Conservation (phyloP, 2,797 vertebrate species). For the Protosalanx chinensis region DNA sequence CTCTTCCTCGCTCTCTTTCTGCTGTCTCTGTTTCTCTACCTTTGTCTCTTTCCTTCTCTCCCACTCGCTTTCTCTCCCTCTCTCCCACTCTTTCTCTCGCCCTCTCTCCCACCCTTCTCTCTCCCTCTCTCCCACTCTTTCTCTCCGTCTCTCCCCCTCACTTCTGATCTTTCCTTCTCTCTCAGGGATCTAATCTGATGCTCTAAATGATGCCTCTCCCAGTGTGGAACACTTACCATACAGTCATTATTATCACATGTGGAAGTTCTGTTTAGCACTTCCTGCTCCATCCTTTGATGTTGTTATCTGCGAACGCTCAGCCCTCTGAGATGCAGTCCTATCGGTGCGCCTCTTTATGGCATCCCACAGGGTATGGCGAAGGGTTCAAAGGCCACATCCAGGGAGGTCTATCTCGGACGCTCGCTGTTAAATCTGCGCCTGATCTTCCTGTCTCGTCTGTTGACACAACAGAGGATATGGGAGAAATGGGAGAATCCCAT, state of each 20-base stretch:
- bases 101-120: background rate
- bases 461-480: constrained; percentile 1
- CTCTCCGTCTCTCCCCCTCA: background rate
- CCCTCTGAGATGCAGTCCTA: background rate
- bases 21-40: background rate
- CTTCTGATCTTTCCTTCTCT: background rate
- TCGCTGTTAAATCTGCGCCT: background rate
- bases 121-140: no score
- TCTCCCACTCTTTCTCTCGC: background rate
- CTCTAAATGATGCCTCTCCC: no score
- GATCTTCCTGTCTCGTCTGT: background rate
- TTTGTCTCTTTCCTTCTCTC: background rate
- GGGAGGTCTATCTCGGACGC: background rate
- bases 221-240: background rate
- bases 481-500: no score
- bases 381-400: constrained; percentile 6
- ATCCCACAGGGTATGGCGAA: background rate
- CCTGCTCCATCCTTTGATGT: constrained; percentile 1
- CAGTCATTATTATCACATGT: background rate
- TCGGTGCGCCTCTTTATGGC: background rate
- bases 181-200: background rate
- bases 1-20: no score
- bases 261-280: background rate
- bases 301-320: background rate
- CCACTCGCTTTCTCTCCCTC: background rate